Conservation (phyloP, 1,140 invertebrate species). For the Reticulitermes speratus region DNA sequence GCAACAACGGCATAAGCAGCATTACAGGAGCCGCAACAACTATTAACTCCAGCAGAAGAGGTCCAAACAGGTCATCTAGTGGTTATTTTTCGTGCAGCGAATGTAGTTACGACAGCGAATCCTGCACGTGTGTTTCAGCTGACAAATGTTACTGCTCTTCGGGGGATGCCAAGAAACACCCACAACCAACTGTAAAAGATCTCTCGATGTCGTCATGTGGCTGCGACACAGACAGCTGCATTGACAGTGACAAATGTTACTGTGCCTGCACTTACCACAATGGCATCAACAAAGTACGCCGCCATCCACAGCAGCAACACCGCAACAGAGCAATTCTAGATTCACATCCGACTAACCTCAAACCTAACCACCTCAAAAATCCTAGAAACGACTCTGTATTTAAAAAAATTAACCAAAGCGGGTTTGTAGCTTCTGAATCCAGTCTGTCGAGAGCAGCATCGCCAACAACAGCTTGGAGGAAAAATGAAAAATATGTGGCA, state of each 20-base stretch:
- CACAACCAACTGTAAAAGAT: neutral
- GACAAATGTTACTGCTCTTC: constrained; percentile 76
- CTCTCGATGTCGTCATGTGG: constrained; percentile 50
- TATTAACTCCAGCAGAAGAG: neutral
- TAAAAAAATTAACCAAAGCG: constrained; percentile 54
- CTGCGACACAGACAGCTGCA: constrained; percentile 83
- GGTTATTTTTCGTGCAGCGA: constrained; percentile 82
- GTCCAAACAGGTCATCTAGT: constrained; percentile 49
- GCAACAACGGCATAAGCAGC: neutral
- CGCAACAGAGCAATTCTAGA: neutral
- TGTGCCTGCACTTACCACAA: constrained; percentile 50
- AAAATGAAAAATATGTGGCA: constrained; percentile 40
- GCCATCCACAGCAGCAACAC: constrained; percentile 40
- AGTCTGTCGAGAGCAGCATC: constrained; percentile 45
- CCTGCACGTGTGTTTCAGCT: constrained; percentile 69
- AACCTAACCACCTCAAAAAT: neutral
- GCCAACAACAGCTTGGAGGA: constrained; percentile 33
- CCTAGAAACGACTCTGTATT: constrained; percentile 41
- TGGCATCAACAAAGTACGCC: constrained; percentile 44
- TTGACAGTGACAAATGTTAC: constrained; percentile 86
- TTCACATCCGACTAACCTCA: neutral
- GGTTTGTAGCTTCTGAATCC: constrained; percentile 54
- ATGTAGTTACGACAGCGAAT: constrained; percentile 78
- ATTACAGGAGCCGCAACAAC: neutral
- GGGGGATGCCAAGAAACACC: constrained; percentile 32